These are phyloP conservation scores for Cinclus mexicanus DNA, from an alignment of 2,113 vertebrate species.

Conservation along the genomic window DNA sequence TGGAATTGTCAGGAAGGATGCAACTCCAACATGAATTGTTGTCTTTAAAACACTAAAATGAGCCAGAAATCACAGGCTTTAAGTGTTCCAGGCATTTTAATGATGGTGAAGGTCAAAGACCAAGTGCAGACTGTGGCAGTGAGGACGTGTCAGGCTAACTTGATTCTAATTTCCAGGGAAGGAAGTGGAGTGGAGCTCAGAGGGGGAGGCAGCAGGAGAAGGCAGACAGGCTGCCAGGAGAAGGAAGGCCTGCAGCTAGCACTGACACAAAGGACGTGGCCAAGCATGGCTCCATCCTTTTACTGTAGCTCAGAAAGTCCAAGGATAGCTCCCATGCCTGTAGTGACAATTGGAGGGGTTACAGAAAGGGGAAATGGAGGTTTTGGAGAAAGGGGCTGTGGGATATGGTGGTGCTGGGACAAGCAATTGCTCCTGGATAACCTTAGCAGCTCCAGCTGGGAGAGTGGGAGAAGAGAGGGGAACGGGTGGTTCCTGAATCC, in stretches of 20 bases:
- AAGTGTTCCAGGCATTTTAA: constrained; percentile 2
- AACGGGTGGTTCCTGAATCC: not conserved
- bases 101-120: not conserved
- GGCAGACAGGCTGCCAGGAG: not conserved
- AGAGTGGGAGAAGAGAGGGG: not conserved
- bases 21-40: constrained; percentile 4
- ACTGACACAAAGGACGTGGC: not conserved
- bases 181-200: not conserved
- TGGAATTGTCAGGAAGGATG: constrained; percentile 22
- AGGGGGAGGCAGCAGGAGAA: not conserved
- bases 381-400: not conserved
- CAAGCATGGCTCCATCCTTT: not conserved
- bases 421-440: not conserved
- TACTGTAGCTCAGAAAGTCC: not conserved
- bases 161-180: not conserved
- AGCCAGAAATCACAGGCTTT: constrained; percentile 20
- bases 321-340: not conserved
- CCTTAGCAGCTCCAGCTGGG: not conserved
- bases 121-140: not conserved
- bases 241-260: not conserved
- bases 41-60: constrained; percentile 8
- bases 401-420: not conserved
- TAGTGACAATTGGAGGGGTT: not conserved
- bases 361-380: not conserved
- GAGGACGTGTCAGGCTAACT: not conserved